phyloP scores from a whole-genome alignment of 2,113 vertebrate species.

The Cinclus mexicanus region DNA sequence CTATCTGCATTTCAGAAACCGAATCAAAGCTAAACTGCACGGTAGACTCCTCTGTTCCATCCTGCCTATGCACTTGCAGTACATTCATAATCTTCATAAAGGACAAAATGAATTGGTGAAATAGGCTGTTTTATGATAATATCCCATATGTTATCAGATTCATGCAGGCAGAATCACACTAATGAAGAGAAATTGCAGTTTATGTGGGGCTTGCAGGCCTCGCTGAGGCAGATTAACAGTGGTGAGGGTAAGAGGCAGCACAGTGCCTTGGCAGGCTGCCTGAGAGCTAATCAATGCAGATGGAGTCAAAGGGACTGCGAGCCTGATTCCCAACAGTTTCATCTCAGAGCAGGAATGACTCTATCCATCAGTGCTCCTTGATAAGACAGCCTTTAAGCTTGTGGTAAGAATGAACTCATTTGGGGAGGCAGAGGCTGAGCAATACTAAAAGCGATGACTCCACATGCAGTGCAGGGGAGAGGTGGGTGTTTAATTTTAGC shows the following conservation, averaged over 20 bases:
- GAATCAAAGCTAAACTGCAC: conserved; percentile 1
- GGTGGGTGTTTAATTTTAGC: conserved; percentile 75
- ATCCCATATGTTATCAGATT: conserved; percentile 73
- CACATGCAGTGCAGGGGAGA: conserved; percentile 44
- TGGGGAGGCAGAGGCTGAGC: conserved; percentile 51
- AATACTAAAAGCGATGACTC: conserved; percentile 42
- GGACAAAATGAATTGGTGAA: conserved; percentile 53
- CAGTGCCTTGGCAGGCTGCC: conserved; percentile 73
- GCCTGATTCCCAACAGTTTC: conserved; percentile 66
- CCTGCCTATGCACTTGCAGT: conserved; percentile 32
- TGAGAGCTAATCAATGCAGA: conserved; percentile 77
- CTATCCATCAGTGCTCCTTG: conserved; percentile 58
- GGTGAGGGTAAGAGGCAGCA: conserved; percentile 61
- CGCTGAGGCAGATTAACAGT: conserved; percentile 53
- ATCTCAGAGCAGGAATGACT: conserved; percentile 31
- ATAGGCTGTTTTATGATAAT: conserved; percentile 59
- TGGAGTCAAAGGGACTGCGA: conserved; percentile 72
- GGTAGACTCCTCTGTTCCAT: background rate
- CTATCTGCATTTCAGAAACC: conserved; percentile 26
- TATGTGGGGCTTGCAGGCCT: conserved; percentile 68
- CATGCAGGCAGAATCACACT: conserved; percentile 70
- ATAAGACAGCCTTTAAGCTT: conserved; percentile 53
- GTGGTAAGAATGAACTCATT: conserved; percentile 48
- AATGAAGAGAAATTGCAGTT: conserved; percentile 74
- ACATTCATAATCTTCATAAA: conserved; percentile 66